These are phyloP conservation scores for Nephila pilipes DNA, from an alignment of 1,140 invertebrate species.

Conservation along the genomic window DNA sequence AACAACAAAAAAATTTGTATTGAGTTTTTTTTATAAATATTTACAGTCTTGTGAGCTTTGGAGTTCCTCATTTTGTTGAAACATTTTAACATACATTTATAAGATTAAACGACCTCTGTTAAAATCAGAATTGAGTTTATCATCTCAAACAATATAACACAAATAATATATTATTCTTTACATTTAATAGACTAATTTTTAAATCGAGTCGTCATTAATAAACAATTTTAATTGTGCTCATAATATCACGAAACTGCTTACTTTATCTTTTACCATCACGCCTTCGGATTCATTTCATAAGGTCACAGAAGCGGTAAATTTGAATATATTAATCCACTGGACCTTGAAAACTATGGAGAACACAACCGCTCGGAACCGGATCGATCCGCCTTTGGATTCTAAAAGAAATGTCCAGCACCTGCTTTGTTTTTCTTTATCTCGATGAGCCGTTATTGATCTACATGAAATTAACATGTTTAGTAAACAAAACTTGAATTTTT, in stretches of 20 bases:
- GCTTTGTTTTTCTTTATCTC: not conserved
- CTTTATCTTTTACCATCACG: not conserved
- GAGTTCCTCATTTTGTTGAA: too few relatives aligned
- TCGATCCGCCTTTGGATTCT: not conserved
- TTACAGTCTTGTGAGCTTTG: too few relatives aligned
- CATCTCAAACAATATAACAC: too few relatives aligned
- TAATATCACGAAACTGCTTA: not conserved
- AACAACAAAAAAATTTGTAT: too few relatives aligned
- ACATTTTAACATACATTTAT: too few relatives aligned
- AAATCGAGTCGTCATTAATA: too few relatives aligned
- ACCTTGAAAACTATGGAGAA: not conserved
- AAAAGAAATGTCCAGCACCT: not conserved
- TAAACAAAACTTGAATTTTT: slow-evolving; percentile 2
- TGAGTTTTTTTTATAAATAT: too few relatives aligned
- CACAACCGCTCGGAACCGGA: not conserved
- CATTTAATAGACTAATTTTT: too few relatives aligned
- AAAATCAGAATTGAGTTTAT: too few relatives aligned
- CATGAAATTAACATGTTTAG: not conserved
- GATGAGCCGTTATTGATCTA: not conserved
- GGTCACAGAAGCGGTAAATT: not conserved
- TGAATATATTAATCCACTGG: not conserved
- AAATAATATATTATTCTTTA: too few relatives aligned
- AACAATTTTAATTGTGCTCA: not conserved
- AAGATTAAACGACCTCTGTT: too few relatives aligned
- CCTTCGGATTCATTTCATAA: not conserved